Conservation (phyloP, 2,888 invertebrate species). For the Xestia c-nigrum region DNA sequence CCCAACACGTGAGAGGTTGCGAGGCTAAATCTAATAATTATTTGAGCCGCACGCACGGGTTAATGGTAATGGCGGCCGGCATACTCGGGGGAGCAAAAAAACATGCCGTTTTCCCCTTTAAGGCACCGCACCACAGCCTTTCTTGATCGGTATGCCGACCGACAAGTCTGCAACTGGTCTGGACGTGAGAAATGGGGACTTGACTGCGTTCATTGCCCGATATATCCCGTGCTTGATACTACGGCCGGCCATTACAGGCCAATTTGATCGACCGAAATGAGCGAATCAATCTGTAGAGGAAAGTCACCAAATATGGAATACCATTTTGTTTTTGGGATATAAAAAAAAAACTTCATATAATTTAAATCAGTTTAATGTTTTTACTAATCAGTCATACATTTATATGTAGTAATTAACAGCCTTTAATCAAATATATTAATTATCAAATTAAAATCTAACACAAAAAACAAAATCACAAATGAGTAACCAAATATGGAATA, state of each 20-base stretch:
- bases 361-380: too few species aligned
- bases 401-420: too few species aligned
- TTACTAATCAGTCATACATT: too few species aligned
- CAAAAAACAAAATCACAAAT: too few species aligned
- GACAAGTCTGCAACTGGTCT: constrained; percentile 84
- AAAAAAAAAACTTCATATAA: too few species aligned
- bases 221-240: constrained; percentile 77
- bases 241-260: constrained; percentile 62
- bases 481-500: too few species aligned
- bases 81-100: constrained; percentile 81
- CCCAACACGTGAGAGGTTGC: constrained; percentile 55
- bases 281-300: constrained; percentile 66
- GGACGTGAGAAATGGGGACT: constrained; percentile 87
- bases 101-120: constrained; percentile 84
- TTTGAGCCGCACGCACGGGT: constrained; percentile 73
- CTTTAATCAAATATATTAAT: too few species aligned
- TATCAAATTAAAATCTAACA: too few species aligned
- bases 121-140: constrained; percentile 85
- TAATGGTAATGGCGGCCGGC: constrained; percentile 75
- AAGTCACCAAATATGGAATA: too few species aligned
- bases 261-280: constrained; percentile 69
- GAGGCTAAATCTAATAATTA: constrained; percentile 72
- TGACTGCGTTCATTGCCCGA: constrained; percentile 78
- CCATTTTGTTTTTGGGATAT: too few species aligned
- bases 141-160: constrained; percentile 86